These are phyloP conservation scores for Murina feae DNA, from an alignment of 2,113 vertebrate genomes.

Conservation along the genomic window DNA sequence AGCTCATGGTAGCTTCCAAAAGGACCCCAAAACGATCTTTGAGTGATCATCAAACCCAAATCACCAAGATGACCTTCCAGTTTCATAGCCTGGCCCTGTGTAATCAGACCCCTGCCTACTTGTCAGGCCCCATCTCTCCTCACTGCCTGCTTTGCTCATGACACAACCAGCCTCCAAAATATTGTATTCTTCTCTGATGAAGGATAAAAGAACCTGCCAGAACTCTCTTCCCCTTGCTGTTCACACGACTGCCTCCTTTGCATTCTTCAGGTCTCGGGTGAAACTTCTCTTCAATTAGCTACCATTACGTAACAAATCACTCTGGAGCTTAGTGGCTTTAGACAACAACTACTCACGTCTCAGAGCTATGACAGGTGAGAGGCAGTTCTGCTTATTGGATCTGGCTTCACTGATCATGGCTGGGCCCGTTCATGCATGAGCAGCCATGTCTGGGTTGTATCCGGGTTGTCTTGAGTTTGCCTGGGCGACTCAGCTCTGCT, in stretches of 20 bases:
- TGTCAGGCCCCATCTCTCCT: no score
- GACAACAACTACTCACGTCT: background rate
- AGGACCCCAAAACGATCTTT: background rate
- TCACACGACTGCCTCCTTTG: background rate
- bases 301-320: background rate
- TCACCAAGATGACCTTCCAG: background rate
- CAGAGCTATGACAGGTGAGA: rapidly evolving
- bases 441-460: rapidly evolving
- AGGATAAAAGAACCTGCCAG: background rate
- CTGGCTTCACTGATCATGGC: rapidly evolving
- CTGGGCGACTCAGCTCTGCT: background rate
- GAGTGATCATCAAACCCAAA: background rate
- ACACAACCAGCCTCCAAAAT: background rate
- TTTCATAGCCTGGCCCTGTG: background rate
- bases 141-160: no score
- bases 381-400: background rate
- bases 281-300: background rate
- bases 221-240: background rate
- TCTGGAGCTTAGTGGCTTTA: background rate
- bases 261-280: background rate
- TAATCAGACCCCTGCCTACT: background rate
- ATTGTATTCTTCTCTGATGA: no score
- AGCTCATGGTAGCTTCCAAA: background rate
- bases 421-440: rapidly evolving
- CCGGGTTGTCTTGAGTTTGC: rapidly evolving